These are phyloP conservation scores for Oncopeltus fasciatus DNA, from an alignment of 1,140 invertebrate species.

Conservation along the genomic window DNA sequence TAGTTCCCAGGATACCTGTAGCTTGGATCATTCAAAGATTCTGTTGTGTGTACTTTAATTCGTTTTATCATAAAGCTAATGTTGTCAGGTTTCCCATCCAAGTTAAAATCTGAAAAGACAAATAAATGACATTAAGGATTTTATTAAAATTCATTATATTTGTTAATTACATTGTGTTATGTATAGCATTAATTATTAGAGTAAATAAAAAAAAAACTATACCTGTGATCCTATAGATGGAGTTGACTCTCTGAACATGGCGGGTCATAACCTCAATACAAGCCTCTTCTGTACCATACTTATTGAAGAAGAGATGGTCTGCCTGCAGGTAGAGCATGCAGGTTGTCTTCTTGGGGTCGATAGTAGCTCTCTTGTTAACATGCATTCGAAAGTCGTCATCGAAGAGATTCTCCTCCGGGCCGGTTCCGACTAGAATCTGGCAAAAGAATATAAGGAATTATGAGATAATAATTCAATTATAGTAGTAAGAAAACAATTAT, in stretches of 20 bases:
- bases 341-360: conserved; percentile 54
- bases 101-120: conserved; percentile 77
- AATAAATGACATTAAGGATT: no score
- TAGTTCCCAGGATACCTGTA: conserved; percentile 87
- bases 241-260: conserved; percentile 84
- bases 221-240: conserved; percentile 82
- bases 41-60: conserved; percentile 79
- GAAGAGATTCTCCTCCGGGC: conserved; percentile 11
- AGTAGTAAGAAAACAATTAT: no score
- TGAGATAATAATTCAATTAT: no score
- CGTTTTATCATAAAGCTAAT: conserved; percentile 94
- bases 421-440: conserved; percentile 16
- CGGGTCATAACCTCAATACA: conserved; percentile 90
- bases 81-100: conserved; percentile 77
- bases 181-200: neutral
- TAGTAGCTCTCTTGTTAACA: conserved; percentile 50
- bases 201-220: conserved; percentile 23
- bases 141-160: no score
- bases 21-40: conserved; percentile 61
- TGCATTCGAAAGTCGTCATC: conserved; percentile 30
- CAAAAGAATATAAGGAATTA: no score
- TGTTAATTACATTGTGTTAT: no score
- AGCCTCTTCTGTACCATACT: conserved; percentile 82
- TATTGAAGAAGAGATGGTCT: conserved; percentile 84
- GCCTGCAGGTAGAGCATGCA: conserved; percentile 85